Evolutionary conservation across 2,888 invertebrate genomes (phyloP).

Genomic region (Terebella lapidaria): DNA sequence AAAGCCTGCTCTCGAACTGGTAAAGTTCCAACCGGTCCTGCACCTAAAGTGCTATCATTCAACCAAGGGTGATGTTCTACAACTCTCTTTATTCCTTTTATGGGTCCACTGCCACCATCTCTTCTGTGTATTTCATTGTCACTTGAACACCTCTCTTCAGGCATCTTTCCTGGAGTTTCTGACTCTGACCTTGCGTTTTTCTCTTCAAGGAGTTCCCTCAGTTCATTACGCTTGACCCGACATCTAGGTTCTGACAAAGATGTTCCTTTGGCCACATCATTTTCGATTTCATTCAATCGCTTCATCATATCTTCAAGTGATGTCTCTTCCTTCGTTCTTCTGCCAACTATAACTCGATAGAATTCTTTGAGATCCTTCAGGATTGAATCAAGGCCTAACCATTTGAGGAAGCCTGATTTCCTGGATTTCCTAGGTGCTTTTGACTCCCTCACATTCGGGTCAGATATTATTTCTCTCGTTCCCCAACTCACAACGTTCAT

Average conservation of each 20-base stretch:
- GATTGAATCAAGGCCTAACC: constrained; percentile 16
- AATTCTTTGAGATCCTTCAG: constrained; percentile 17
- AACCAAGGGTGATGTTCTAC: constrained; percentile 80
- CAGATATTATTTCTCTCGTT: constrained; percentile 69
- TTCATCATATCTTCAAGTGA: not conserved
- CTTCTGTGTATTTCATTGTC: too few species aligned
- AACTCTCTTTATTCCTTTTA: constrained; percentile 62
- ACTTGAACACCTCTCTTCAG: not conserved
- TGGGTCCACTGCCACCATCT: constrained; percentile 55
- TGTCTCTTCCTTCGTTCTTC: not conserved
- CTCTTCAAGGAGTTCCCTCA: constrained; percentile 8
- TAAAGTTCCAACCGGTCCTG: constrained; percentile 85
- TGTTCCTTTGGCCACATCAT: not conserved
- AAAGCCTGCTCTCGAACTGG: constrained; percentile 76
- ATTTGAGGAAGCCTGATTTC: constrained; percentile 15
- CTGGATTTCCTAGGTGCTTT: constrained; percentile 58
- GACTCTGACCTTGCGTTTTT: constrained; percentile 3
- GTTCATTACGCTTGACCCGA: constrained; percentile 12
- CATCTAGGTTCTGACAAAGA: too few species aligned
- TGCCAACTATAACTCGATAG: constrained; percentile 10
- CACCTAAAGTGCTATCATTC: constrained; percentile 79
- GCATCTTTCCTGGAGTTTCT: not conserved
- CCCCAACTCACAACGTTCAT: constrained; percentile 92
- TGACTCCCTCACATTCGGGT: constrained; percentile 28
- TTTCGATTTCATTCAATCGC: not conserved